These are phyloP conservation scores for Actinia equina DNA, from an alignment of 64 coral and sea anemone genomes.

Conservation along the genomic window DNA sequence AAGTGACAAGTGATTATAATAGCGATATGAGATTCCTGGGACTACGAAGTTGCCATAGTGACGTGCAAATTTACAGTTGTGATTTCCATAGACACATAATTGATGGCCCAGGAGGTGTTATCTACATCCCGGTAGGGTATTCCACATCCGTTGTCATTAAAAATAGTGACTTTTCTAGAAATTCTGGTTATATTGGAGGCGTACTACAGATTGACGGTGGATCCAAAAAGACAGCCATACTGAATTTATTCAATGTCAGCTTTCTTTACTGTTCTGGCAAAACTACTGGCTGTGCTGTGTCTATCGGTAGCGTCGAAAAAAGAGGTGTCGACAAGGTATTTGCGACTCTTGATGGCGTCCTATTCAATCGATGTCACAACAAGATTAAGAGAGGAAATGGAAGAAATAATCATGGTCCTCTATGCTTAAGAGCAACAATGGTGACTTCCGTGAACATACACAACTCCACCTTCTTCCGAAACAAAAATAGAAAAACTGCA, in stretches of 20 bases:
- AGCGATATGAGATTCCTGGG: background rate
- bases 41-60: background rate
- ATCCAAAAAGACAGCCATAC: background rate
- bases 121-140: background rate
- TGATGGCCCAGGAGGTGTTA: background rate
- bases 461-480: background rate
- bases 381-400: background rate
- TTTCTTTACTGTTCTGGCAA: background rate
- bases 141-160: background rate
- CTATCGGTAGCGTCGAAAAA: background rate
- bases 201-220: slow-evolving; percentile 2
- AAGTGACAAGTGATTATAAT: background rate
- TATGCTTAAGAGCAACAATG: background rate
- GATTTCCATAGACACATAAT: slow-evolving; percentile 9
- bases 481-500: background rate
- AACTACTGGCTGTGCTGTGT: background rate
- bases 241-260: background rate
- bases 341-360: background rate
- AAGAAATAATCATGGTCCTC: background rate
- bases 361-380: background rate
- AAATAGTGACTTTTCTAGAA: background rate
- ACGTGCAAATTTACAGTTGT: background rate
- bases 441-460: background rate
- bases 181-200: background rate
- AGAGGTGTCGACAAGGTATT: background rate